Percentiles rank a stretch among this genome's conserved stretches.
These are phyloP conservation scores for Macrotis lagotis DNA, from an alignment of 2,113 vertebrate species.

Conservation along the genomic window DNA sequence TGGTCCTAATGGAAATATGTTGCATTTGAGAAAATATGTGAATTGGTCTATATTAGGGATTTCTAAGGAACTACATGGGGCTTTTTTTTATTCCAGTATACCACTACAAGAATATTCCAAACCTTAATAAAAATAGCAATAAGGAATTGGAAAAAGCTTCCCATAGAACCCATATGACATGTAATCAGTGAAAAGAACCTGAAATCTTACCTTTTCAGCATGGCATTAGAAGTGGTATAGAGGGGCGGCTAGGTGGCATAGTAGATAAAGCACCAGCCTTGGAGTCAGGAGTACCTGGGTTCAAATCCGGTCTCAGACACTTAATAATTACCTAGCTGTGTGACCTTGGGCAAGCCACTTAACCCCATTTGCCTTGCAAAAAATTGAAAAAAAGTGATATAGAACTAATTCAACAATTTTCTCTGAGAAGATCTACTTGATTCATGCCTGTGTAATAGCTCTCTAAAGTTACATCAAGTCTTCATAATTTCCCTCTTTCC, in stretches of 20 bases:
- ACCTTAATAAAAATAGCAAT: neutral
- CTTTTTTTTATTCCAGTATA: neutral
- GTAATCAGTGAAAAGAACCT: neutral
- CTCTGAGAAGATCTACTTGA: neutral
- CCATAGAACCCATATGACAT: neutral
- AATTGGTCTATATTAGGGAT: neutral
- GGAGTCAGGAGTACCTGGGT: no score
- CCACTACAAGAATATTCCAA: neutral
- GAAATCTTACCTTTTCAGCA: neutral
- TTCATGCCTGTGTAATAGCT: neutral
- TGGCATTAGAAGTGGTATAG: neutral
- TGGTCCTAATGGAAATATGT: neutral
- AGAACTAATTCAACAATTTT: neutral
- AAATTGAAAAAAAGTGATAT: no score
- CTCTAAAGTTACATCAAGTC: constrained; percentile 9
- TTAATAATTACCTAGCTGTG: no score
- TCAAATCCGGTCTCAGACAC: no score
- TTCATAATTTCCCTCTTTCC: constrained; percentile 35
- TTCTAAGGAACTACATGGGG: neutral
- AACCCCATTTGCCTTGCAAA: no score
- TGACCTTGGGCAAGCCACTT: no score
- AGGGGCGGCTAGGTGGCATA: no score
- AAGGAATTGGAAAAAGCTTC: neutral
- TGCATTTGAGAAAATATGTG: neutral
- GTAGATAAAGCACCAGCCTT: no score